phyloP scores from a whole-genome alignment of 2,797 vertebrate genomes.

The Nannoperca australis region DNA sequence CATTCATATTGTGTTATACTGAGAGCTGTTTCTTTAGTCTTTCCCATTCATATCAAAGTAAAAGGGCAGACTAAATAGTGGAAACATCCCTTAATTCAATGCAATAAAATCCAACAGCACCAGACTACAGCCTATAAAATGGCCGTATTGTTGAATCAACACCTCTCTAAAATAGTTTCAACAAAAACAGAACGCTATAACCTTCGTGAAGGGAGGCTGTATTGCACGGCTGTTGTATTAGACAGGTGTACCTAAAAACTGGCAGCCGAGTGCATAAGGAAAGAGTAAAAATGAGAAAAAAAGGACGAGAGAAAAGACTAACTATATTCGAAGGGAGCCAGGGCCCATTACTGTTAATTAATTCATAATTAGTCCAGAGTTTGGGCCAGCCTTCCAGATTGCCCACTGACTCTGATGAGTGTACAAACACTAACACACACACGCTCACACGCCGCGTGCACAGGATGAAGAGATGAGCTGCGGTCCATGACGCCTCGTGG shows the following conservation, averaged over 20 bases:
- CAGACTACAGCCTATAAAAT: neutral
- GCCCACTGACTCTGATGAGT: neutral
- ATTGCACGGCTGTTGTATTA: neutral
- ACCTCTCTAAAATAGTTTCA: neutral
- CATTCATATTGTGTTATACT: neutral
- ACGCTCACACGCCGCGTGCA: neutral
- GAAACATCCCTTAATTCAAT: neutral
- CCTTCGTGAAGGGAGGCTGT: too few relatives aligned
- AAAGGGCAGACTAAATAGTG: neutral
- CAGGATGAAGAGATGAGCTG: constrained; percentile 22
- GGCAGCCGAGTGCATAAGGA: neutral
- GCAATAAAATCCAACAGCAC: neutral
- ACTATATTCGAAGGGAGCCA: neutral
- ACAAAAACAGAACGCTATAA: neutral
- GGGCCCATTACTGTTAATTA: constrained; percentile 14
- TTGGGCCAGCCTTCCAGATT: constrained; percentile 3
- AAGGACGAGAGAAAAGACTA: neutral
- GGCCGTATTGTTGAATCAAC: neutral
- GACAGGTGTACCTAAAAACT: neutral
- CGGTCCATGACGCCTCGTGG: neutral
- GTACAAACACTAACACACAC: constrained; percentile 2
- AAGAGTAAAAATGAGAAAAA: neutral
- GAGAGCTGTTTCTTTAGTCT: neutral
- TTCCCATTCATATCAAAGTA: neutral
- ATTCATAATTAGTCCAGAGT: constrained; percentile 7